Conservation (phyloP, 2,113 vertebrate species). For the human (Homo sapiens) region DNA sequence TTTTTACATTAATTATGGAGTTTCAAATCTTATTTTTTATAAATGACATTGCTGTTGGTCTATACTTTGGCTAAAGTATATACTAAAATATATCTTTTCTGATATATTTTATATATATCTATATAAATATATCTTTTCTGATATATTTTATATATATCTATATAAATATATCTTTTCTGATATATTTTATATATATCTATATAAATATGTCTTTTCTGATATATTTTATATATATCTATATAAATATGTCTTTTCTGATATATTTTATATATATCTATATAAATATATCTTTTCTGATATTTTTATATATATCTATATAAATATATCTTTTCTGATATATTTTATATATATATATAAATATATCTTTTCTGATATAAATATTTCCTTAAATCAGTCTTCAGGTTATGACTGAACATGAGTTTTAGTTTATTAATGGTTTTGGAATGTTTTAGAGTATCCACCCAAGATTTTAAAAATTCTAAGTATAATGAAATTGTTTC, state of each 20-base stretch:
- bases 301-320: too few species aligned
- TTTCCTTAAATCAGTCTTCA: background rate
- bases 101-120: background rate
- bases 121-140: background rate
- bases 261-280: background rate
- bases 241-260: background rate
- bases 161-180: background rate
- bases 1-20: background rate
- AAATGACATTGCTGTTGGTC: background rate
- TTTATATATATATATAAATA: too few species aligned
- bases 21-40: background rate
- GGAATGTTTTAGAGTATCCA: conserved; percentile 55
- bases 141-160: background rate
- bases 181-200: background rate
- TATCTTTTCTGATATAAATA: conserved; percentile 15
- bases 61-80: background rate
- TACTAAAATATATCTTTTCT: background rate
- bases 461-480: conserved; percentile 41
- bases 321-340: too few species aligned
- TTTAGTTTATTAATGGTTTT: conserved; percentile 50
- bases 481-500: conserved; percentile 47
- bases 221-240: background rate
- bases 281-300: background rate
- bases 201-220: background rate
- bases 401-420: conserved; percentile 3